A percentile compares a stretch with the other conserved stretches of the same genome.
Evolutionary conservation across 2,888 invertebrate species (phyloP).

Genomic region (Thalpophila matura): DNA sequence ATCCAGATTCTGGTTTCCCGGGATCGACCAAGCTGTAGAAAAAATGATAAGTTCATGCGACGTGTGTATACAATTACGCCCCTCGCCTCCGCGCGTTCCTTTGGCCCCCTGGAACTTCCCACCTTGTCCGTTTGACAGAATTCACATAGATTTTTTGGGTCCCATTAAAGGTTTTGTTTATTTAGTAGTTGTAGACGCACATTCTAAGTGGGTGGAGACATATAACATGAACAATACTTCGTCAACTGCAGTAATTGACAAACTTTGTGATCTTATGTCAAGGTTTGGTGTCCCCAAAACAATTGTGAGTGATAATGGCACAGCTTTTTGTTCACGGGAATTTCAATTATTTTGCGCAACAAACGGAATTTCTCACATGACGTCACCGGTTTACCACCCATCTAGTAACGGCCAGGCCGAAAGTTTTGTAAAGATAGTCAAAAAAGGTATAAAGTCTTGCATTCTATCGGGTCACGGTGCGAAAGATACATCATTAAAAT

Average conservation of each 20-base stretch:
- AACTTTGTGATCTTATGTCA: slow-evolving; percentile 1
- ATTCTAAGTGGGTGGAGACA: slow-evolving; percentile 15
- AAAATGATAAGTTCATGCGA: neutral
- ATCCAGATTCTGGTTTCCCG: neutral
- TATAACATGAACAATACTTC: slow-evolving; percentile 8
- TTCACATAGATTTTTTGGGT: slow-evolving; percentile 20
- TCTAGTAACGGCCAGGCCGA: too few relatives aligned
- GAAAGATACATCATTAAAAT: neutral
- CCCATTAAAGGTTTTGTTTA: slow-evolving; percentile 5
- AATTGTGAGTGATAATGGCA: slow-evolving; percentile 55
- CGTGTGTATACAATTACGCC: neutral
- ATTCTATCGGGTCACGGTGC: too few relatives aligned
- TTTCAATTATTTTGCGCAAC: too few relatives aligned
- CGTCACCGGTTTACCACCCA: too few relatives aligned
- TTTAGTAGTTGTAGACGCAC: slow-evolving; percentile 16
- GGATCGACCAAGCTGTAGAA: neutral
- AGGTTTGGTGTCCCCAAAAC: slow-evolving; percentile 21
- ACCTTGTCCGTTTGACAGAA: neutral
- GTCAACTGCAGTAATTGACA: neutral
- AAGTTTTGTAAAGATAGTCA: too few relatives aligned
- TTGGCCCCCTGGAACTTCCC: neutral
- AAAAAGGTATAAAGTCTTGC: too few relatives aligned
- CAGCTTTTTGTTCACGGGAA: too few relatives aligned
- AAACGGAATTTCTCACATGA: too few relatives aligned
- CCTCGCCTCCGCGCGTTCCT: neutral